Conservation (phyloP, 2,113 vertebrate species). For the Solea solea region DNA sequence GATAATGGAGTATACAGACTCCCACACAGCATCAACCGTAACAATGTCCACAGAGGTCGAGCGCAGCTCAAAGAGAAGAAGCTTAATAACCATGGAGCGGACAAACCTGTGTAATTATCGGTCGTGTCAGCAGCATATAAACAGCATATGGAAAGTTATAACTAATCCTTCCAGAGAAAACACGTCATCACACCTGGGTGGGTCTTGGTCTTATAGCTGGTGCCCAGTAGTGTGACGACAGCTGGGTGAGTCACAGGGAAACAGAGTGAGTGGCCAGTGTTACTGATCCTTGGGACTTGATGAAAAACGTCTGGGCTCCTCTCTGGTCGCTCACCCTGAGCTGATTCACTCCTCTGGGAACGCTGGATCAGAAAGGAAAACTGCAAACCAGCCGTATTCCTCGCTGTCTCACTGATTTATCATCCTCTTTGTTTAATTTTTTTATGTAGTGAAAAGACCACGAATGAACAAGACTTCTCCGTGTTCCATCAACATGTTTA, state of each 20-base stretch:
- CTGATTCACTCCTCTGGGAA: slow-evolving; percentile 81
- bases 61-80: neutral
- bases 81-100: slow-evolving; percentile 15
- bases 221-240: slow-evolving; percentile 44
- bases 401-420: slow-evolving; percentile 23
- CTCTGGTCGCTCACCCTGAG: slow-evolving; percentile 59
- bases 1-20: neutral
- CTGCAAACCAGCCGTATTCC: slow-evolving; percentile 41
- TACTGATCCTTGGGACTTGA: slow-evolving; percentile 54
- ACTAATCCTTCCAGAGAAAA: slow-evolving; percentile 37
- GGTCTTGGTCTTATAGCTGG: slow-evolving; percentile 34
- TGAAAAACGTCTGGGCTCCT: slow-evolving; percentile 64
- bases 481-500: too few relatives aligned
- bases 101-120: slow-evolving; percentile 25
- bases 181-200: slow-evolving; percentile 42
- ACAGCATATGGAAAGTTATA: slow-evolving; percentile 5
- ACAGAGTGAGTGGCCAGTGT: slow-evolving; percentile 8
- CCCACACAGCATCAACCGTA: neutral
- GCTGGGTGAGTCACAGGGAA: slow-evolving; percentile 58
- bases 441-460: too few relatives aligned
- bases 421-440: neutral
- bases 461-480: too few relatives aligned
- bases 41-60: neutral
- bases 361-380: slow-evolving; percentile 49
- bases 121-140: slow-evolving; percentile 43